Evolutionary conservation across 2,797 vertebrate species (phyloP).

Genomic region (Melanotaenia maccullochi): DNA sequence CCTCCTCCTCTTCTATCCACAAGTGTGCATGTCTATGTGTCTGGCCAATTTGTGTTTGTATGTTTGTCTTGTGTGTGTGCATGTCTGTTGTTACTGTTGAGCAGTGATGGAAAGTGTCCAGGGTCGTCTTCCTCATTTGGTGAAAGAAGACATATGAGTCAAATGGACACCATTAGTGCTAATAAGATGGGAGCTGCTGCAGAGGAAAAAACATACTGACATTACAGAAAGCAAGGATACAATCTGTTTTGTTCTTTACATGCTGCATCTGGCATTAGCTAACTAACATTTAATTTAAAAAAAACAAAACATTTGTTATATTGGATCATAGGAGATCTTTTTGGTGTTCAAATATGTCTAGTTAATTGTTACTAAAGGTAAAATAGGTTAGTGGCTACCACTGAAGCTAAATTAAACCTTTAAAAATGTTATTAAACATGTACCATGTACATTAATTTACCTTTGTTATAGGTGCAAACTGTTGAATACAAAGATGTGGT

Average conservation of each 20-base stretch:
- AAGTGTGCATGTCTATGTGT: slow-evolving; percentile 28
- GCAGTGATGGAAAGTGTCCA: slow-evolving; percentile 61
- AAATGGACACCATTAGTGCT: slow-evolving; percentile 65
- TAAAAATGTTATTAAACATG: too few species aligned
- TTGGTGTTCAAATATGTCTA: not conserved
- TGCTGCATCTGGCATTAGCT: not conserved
- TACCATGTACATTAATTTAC: not conserved
- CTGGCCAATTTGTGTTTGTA: slow-evolving; percentile 57
- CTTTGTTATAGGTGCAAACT: not conserved
- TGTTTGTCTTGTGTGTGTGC: slow-evolving; percentile 40
- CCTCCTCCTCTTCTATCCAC: slow-evolving; percentile 13
- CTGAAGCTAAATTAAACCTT: not conserved
- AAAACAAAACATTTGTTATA: too few species aligned
- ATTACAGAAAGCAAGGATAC: slow-evolving; percentile 13
- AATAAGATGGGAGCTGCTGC: slow-evolving; percentile 64
- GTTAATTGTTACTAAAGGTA: not conserved
- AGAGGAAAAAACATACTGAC: slow-evolving; percentile 20
- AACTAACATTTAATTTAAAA: not conserved
- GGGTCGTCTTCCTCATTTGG: slow-evolving; percentile 69
- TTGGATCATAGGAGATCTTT: not conserved
- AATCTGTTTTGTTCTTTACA: not conserved
- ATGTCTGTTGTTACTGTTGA: slow-evolving; percentile 35
- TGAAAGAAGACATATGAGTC: slow-evolving; percentile 71
- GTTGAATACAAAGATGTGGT: not conserved
- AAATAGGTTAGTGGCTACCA: not conserved